Conservation (phyloP, 2,113 vertebrate genomes). For the Myodes glareolus region DNA sequence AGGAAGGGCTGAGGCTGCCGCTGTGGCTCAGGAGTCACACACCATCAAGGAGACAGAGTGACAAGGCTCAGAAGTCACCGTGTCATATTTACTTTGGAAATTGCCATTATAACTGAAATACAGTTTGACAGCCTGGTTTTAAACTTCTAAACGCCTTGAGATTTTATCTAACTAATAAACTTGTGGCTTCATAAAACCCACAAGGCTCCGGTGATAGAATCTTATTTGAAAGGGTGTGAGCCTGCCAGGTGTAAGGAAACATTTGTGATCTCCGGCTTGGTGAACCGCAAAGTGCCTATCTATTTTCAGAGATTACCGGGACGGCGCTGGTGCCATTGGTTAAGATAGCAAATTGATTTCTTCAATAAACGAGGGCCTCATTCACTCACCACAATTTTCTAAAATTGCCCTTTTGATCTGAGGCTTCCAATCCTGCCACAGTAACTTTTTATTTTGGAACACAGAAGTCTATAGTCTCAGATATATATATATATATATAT, state of each 20-base stretch:
- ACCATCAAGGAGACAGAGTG: constrained; percentile 67
- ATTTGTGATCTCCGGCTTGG: constrained; percentile 67
- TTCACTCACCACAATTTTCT: constrained; percentile 77
- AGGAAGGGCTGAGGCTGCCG: constrained; percentile 10
- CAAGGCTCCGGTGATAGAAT: constrained; percentile 62
- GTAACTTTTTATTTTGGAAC: constrained; percentile 71
- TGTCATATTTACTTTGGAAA: constrained; percentile 73
- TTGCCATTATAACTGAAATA: constrained; percentile 70
- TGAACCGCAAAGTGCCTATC: constrained; percentile 69
- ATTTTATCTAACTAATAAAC: constrained; percentile 79
- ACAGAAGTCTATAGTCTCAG: constrained; percentile 63
- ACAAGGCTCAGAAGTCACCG: constrained; percentile 58
- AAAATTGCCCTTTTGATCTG: constrained; percentile 82
- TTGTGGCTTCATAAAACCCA: constrained; percentile 77
- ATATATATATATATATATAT: constrained; percentile 34
- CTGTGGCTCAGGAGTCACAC: constrained; percentile 40
- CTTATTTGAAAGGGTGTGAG: constrained; percentile 71
- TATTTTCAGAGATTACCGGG: constrained; percentile 79
- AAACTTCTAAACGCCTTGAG: constrained; percentile 41
- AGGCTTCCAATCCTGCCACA: constrained; percentile 66
- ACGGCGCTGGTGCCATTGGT: constrained; percentile 66
- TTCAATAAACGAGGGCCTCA: constrained; percentile 76
- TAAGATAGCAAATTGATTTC: constrained; percentile 81
- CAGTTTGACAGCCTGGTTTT: constrained; percentile 62
- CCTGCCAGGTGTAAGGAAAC: constrained; percentile 73